Conservation (phyloP, 2,888 invertebrate species). For the Leptogaster cylindrica region DNA sequence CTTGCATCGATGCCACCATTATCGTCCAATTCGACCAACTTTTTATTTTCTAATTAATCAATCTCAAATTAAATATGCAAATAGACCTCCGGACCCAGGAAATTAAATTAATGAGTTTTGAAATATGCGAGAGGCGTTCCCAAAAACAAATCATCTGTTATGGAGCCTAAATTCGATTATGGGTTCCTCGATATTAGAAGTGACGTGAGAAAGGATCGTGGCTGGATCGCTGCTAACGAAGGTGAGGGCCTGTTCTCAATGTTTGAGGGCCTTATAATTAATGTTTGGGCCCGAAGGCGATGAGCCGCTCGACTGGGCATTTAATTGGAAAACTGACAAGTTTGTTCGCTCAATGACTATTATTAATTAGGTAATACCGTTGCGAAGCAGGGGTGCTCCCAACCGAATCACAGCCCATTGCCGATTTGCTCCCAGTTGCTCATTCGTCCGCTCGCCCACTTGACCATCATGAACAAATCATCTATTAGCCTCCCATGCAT, state of each 20-base stretch:
- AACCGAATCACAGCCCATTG: background rate
- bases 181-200: constrained; percentile 35
- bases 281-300: constrained; percentile 38
- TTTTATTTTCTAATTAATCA: constrained; percentile 39
- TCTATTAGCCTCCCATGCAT: too few species aligned
- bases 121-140: constrained; percentile 46
- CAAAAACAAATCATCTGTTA: constrained; percentile 43
- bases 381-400: constrained; percentile 15
- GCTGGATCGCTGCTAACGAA: constrained; percentile 11
- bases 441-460: background rate
- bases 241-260: background rate
- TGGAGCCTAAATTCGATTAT: constrained; percentile 42
- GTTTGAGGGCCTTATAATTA: constrained; percentile 41
- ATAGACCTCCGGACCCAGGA: constrained; percentile 43
- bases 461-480: too few species aligned
- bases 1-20: background rate
- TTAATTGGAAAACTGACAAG: constrained; percentile 47
- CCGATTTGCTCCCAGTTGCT: background rate
- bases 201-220: constrained; percentile 38
- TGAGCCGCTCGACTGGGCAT: constrained; percentile 42
- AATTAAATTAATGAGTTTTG: constrained; percentile 48
- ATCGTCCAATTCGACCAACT: constrained; percentile 18
- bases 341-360: constrained; percentile 44
- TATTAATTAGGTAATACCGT: constrained; percentile 44
- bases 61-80: constrained; percentile 46